These are phyloP conservation scores for Rhamnusium bicolor DNA, from an alignment of 2,888 invertebrate genomes.

Conservation along the genomic window DNA sequence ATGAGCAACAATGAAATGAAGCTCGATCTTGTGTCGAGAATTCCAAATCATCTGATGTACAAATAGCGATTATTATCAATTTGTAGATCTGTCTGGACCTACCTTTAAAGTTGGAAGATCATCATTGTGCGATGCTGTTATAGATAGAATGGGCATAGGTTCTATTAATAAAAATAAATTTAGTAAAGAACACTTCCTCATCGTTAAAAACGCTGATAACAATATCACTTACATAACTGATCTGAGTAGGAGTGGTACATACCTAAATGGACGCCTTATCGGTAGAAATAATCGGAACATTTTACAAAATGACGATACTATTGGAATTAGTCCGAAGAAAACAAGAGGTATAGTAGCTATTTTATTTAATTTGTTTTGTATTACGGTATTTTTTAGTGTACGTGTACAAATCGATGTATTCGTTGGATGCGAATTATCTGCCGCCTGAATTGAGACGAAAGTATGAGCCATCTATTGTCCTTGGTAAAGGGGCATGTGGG, in stretches of 20 bases:
- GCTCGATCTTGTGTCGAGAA: no score
- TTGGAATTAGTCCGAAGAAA: constrained; percentile 77
- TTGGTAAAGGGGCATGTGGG: constrained; percentile 91
- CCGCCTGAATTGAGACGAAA: constrained; percentile 78
- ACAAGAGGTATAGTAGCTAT: constrained; percentile 70
- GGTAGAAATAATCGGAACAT: constrained; percentile 69
- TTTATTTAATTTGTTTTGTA: constrained; percentile 57
- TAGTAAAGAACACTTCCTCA: constrained; percentile 46
- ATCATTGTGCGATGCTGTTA: constrained; percentile 35
- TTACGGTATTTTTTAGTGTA: constrained; percentile 47
- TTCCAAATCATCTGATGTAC: no score
- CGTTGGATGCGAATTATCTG: constrained; percentile 61
- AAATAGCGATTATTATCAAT: no score
- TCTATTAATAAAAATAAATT: constrained; percentile 40
- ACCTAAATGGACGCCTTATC: constrained; percentile 42
- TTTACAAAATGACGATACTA: constrained; percentile 81
- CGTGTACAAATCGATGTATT: constrained; percentile 44
- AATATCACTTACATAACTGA: constrained; percentile 42
- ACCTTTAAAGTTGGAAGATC: constrained; percentile 46
- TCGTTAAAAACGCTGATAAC: constrained; percentile 37
- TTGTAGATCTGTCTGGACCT: constrained; percentile 41
- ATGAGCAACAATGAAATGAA: no score
- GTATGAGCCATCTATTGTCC: constrained; percentile 81
- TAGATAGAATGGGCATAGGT: constrained; percentile 25
- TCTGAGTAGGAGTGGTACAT: constrained; percentile 45